Evolutionary conservation across 1,140 invertebrate species (phyloP), one percentile per base, ranked within the genome.

Genomic region (Marisa cornuarietis): DNA sequence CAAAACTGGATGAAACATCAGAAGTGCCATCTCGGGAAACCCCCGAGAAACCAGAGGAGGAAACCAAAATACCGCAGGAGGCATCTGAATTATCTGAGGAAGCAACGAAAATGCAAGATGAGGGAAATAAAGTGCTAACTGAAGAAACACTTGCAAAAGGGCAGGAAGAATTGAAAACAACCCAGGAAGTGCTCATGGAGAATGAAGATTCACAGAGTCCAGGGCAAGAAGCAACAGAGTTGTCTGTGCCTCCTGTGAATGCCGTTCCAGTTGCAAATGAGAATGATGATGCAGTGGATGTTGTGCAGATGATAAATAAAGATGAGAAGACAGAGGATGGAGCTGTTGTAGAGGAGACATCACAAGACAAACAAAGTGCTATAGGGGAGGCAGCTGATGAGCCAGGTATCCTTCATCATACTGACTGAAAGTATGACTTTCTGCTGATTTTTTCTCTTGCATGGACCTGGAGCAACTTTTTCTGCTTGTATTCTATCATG

Each of bases 1-100:
- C 13, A 65, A 72, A 62, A 78, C 76, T 66, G 58, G 82, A 71
- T 78, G 49, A 80, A 74, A 71, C 72, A 81, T 26, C 65, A 74
- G 61, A 71, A 80, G 54, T 20, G 16, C 18, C 26, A 24, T 9
- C 73, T 18, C 42, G 2, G 52, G 73, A 58, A 26, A 61, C 18
- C 51, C 52, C 22, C 10, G 31, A 79, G 6, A 71, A 78, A 62
- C 65, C 20, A 51, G 69, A 54, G 22, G 68, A 51, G 49, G 22
- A 42, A 69, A 9, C 79, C 9, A 51, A 42, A 26, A n/a, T 22
- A 49, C 69, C 73, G 31, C 68, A 61, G 1, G 54, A 71, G 42
- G 61, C 63, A 11, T 22, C 69, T n/a, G 54, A 79, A 62, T 68
- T 49, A 61, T 6, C 31, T 42, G 76, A 72, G 16, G 68, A 24